phyloP scores from a whole-genome alignment of 2,888 invertebrate species.

The Psylliodes chrysocephalus region DNA sequence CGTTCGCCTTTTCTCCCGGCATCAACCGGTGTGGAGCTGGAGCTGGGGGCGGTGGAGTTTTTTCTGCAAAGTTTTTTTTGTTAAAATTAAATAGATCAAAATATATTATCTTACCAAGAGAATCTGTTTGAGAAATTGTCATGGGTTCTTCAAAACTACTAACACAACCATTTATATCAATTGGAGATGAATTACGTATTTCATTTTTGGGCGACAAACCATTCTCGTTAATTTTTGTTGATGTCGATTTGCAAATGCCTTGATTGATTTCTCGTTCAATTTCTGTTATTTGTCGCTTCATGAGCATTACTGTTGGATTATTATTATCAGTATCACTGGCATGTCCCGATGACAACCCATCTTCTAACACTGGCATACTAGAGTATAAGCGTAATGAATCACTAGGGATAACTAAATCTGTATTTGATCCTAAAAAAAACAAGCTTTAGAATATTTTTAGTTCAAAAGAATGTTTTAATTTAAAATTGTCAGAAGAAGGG shows the following conservation, averaged over 20 bases:
- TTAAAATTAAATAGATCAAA: not conserved
- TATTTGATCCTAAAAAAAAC: constrained; percentile 67
- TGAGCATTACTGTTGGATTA: constrained; percentile 76
- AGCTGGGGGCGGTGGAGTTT: constrained; percentile 80
- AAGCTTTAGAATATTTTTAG: too few species aligned
- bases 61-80: constrained; percentile 53
- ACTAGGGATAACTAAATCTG: constrained; percentile 70
- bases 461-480: too few species aligned
- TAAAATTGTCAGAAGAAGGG: too few species aligned
- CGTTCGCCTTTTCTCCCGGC: constrained; percentile 58
- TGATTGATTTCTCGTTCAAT: constrained; percentile 76
- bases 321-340: constrained; percentile 93
- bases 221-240: constrained; percentile 57
- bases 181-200: constrained; percentile 53
- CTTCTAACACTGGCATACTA: constrained; percentile 92
- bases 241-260: constrained; percentile 66
- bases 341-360: constrained; percentile 93
- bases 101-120: constrained; percentile 54
- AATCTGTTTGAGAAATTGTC: constrained; percentile 59
- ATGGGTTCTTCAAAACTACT: constrained; percentile 59
- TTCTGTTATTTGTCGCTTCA: constrained; percentile 78
- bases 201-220: constrained; percentile 58
- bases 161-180: constrained; percentile 60
- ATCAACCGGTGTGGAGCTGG: constrained; percentile 77
- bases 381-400: constrained; percentile 76